Base-by-base conservation (phyloP, 1,140 invertebrate species). In the Macrocentrus cingulum region DNA sequence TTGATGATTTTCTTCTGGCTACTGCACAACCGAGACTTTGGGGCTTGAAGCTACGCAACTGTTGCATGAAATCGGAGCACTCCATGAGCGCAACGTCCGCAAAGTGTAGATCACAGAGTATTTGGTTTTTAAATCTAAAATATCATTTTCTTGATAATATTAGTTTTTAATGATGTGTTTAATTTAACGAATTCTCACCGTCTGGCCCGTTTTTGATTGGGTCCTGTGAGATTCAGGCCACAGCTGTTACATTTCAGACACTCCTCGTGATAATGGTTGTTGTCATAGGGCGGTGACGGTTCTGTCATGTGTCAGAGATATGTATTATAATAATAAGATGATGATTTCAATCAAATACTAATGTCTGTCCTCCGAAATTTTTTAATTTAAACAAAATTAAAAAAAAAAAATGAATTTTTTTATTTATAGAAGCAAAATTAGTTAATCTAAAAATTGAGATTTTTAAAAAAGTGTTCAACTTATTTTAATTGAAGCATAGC, bases 221-320 rank as follows among this genome's bases (percentile, higher is more conserved):
- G 89, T 64, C 93, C 93, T 59, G 92, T 92, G 67, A 96, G 85
- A 82, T 95, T 94, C 75, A 94, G 82, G 66, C 91, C 91, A 80
- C 93, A 96, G 67, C 91, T 92, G 82, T 95, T 94, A 88, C 92
- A 95, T 65, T 91, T 90, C 68, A 95, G 86, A 82, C 93, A 95
- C 87, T 95, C 93, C 84, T 95, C 93, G 85, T 95, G 92, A 80
- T 95, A 95, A 75, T 94, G 90, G 77, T 94, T 94, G 86, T 94
- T 94, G 84, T 94, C 91, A 78, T 94, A 94, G 66, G 94, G 77
- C 59, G 90, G 89, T 32, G 91, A 93, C 59, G 91, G 90, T 76
- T 94, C 91, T 95, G 83, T 16, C 85, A 87, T 70, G 25, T 32
- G 39, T 45, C 15, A 42, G 53, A 50, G 39, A 34, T n/a, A 34